Evolutionary conservation across 2,888 invertebrate species (phyloP).

Genomic region (Calliopum simillimum): DNA sequence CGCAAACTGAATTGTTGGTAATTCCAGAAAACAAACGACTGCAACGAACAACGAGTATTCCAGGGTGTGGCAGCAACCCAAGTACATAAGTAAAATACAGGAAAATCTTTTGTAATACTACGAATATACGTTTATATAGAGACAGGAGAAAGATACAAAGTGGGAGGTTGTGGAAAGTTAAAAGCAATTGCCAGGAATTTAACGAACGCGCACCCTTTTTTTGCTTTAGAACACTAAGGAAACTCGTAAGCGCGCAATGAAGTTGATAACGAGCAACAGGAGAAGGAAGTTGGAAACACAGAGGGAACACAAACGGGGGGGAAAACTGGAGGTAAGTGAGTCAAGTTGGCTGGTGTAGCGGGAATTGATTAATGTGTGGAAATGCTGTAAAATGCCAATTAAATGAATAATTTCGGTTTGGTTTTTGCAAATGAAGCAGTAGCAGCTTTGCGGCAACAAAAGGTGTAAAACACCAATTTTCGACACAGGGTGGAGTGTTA

Average conservation of each 20-base stretch:
- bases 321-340: background rate
- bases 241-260: background rate
- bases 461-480: background rate
- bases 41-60: background rate
- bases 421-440: background rate
- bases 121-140: background rate
- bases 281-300: background rate
- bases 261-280: background rate
- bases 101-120: background rate
- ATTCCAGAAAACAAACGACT: background rate
- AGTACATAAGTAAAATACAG: background rate
- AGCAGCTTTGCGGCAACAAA: background rate
- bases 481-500: background rate
- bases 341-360: slow-evolving; percentile 7
- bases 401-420: slow-evolving; percentile 8
- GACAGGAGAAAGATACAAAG: background rate
- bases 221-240: background rate
- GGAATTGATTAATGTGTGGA: slow-evolving; percentile 21
- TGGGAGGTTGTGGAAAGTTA: slow-evolving; percentile 25
- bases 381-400: slow-evolving; percentile 36
- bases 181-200: slow-evolving; percentile 42
- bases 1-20: slow-evolving; percentile 13
- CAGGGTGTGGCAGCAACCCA: slow-evolving; percentile 33
- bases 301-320: slow-evolving; percentile 6
- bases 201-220: slow-evolving; percentile 43